These are phyloP conservation scores for Lasiommata megera DNA, from an alignment of 2,888 invertebrate species.

Conservation along the genomic window DNA sequence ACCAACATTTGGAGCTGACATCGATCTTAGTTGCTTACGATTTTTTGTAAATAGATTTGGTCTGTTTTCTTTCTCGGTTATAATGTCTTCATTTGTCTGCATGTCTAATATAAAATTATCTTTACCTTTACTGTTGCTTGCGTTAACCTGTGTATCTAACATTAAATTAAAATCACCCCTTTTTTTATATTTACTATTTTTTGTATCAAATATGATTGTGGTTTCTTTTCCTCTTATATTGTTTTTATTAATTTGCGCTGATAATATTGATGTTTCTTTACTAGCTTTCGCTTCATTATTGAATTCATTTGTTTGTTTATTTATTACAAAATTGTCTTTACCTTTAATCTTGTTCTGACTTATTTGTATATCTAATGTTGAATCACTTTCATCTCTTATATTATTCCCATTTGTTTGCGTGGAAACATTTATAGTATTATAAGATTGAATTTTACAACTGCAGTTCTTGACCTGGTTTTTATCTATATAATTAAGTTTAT, in stretches of 20 bases:
- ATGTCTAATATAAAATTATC: background rate
- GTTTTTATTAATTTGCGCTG: background rate
- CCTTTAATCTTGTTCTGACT: background rate
- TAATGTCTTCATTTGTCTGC: background rate
- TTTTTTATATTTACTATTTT: background rate
- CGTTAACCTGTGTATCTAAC: background rate
- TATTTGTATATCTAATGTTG: background rate
- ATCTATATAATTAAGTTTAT: slow-evolving; percentile 8
- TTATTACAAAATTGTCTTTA: background rate
- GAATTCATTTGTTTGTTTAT: background rate
- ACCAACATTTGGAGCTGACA: background rate
- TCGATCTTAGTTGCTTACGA: slow-evolving; percentile 1
- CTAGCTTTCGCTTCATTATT: background rate
- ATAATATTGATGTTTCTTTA: too few relatives aligned
- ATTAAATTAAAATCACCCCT: background rate
- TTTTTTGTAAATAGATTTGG: background rate
- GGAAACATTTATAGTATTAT: slow-evolving; percentile 13
- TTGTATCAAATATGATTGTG: background rate
- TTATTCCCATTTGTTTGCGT: slow-evolving; percentile 24
- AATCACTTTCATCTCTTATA: background rate
- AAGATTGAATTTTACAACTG: slow-evolving; percentile 1
- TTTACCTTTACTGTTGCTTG: background rate
- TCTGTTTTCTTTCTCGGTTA: background rate
- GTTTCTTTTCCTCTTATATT: background rate
- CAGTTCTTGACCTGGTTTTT: slow-evolving; percentile 7